These are phyloP conservation scores for Scaptomyza caliginosa DNA, from an alignment of 2,888 invertebrate species.

Conservation along the genomic window DNA sequence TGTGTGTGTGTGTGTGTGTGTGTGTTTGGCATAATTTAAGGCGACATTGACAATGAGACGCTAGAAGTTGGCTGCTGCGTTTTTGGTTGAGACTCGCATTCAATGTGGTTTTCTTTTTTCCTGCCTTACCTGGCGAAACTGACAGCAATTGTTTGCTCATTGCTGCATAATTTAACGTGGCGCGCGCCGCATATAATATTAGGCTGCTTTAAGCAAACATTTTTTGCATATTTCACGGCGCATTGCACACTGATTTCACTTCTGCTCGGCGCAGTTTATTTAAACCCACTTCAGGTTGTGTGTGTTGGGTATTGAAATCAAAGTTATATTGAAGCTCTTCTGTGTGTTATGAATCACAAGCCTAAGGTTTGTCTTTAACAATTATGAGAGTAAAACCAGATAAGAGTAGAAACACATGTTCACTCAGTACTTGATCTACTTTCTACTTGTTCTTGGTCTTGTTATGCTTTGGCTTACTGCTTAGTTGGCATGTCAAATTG, in stretches of 20 bases:
- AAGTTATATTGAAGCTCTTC: too few species aligned
- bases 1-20: slow-evolving; percentile 16
- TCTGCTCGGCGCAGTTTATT: slow-evolving; percentile 19
- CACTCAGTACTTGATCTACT: too few species aligned
- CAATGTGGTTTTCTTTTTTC: slow-evolving; percentile 6
- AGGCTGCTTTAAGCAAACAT: slow-evolving; percentile 64
- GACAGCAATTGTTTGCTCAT: slow-evolving; percentile 76
- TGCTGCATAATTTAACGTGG: slow-evolving; percentile 71
- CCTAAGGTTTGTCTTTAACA: too few species aligned
- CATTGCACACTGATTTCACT: slow-evolving; percentile 69
- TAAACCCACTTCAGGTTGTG: slow-evolving; percentile 7
- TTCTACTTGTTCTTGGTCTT: slow-evolving; percentile 7
- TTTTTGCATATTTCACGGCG: slow-evolving; percentile 76
- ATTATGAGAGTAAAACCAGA: too few species aligned
- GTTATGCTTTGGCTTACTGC: slow-evolving; percentile 4
- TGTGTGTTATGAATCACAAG: too few species aligned
- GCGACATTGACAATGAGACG: slow-evolving; percentile 78
- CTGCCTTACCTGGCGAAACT: slow-evolving; percentile 39
- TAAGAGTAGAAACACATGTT: too few species aligned
- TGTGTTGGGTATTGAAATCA: not conserved
- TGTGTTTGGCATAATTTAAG: slow-evolving; percentile 71
- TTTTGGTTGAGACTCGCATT: not conserved
- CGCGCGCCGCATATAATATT: slow-evolving; percentile 62
- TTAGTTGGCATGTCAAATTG: slow-evolving; percentile 22
- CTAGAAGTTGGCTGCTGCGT: not conserved